These are phyloP conservation scores for Eufriesea mexicana DNA, from an alignment of 1,140 invertebrate genomes.

Conservation along the genomic window DNA sequence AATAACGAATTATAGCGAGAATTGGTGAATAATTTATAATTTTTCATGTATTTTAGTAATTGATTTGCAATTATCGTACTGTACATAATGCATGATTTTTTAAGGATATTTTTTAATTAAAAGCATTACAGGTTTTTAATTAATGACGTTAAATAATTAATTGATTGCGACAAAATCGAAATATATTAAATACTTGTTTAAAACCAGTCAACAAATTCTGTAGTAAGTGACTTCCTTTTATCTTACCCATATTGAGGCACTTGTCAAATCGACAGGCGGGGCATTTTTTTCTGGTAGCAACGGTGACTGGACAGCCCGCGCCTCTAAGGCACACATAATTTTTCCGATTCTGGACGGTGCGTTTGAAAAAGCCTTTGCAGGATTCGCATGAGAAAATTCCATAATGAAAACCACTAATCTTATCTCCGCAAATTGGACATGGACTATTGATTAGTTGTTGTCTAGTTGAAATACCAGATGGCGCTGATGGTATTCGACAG, in stretches of 20 bases:
- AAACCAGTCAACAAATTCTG: neutral
- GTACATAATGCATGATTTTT: no score
- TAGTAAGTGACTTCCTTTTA: neutral
- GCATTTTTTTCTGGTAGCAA: constrained; percentile 97
- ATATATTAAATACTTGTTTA: no score
- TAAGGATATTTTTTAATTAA: neutral
- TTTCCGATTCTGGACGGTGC: constrained; percentile 98
- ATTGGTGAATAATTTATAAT: no score
- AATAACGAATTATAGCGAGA: no score
- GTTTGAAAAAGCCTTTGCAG: constrained; percentile 99
- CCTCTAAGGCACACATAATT: constrained; percentile 97
- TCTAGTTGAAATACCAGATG: constrained; percentile 90
- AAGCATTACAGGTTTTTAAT: neutral
- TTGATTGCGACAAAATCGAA: no score
- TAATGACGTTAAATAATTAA: neutral
- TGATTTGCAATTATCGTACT: no score
- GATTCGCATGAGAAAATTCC: constrained; percentile 98
- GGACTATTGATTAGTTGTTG: constrained; percentile 92
- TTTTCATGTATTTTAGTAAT: no score
- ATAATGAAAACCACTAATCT: constrained; percentile 97
- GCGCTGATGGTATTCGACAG: constrained; percentile 82
- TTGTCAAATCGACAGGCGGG: constrained; percentile 98
- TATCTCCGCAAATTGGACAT: constrained; percentile 97
- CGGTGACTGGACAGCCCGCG: constrained; percentile 94
- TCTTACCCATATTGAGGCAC: constrained; percentile 92